A percentile compares a stretch with the other conserved stretches of the same genome.
phyloP scores from a whole-genome alignment of 2,113 vertebrate species.

The Anguilla japonica region DNA sequence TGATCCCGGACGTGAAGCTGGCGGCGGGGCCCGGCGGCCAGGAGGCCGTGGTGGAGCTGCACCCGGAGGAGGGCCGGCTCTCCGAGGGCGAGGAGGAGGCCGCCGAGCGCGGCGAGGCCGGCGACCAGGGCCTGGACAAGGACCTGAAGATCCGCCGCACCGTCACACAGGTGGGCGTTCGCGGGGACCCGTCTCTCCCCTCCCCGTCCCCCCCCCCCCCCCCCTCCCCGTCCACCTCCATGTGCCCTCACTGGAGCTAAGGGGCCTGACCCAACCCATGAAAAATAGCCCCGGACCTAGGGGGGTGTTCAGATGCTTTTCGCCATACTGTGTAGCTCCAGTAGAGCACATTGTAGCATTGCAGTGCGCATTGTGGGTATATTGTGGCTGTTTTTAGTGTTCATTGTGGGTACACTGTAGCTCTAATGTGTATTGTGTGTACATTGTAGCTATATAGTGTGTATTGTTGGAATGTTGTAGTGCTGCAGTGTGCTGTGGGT shows the following conservation, averaged over 20 bases:
- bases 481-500: not conserved
- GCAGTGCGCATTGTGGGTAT: not conserved
- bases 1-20: conserved; percentile 86
- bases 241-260: no score
- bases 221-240: no score
- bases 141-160: conserved; percentile 87
- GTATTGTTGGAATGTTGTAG: not conserved
- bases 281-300: no score
- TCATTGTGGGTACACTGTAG: no score
- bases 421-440: not conserved
- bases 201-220: no score
- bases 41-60: conserved; percentile 84
- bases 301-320: no score
- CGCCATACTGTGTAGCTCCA: not conserved
- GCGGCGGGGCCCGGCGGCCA: conserved; percentile 60
- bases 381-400: no score
- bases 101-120: conserved; percentile 64
- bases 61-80: conserved; percentile 81
- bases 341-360: not conserved
- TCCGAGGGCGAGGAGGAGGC: conserved; percentile 83
- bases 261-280: no score
- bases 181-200: no score
- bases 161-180: conserved; percentile 78
- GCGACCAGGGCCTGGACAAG: conserved; percentile 67
- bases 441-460: not conserved